Evolutionary conservation across 2,113 vertebrate genomes (phyloP).

Genomic region (Acanthisitta chloris): DNA sequence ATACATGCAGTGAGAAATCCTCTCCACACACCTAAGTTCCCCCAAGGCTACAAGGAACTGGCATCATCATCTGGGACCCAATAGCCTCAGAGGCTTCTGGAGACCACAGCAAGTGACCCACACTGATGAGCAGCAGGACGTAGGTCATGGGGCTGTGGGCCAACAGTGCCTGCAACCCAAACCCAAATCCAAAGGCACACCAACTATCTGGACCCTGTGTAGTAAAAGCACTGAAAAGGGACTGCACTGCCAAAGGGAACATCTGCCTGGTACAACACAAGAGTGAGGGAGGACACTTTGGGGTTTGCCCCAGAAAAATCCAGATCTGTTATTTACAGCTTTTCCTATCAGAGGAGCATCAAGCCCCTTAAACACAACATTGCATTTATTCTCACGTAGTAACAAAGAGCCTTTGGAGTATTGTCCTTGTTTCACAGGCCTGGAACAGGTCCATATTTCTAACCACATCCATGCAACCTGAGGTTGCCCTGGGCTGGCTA

Average conservation of each 20-base stretch:
- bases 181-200: background rate
- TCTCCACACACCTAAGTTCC: background rate
- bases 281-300: background rate
- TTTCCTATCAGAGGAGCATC: background rate
- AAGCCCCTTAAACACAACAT: background rate
- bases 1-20: background rate
- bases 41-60: background rate
- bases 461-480: background rate
- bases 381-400: background rate
- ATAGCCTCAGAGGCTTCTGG: background rate
- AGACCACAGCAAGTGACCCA: background rate
- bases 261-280: background rate
- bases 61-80: background rate
- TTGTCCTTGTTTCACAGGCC: background rate
- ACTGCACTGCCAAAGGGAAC: background rate
- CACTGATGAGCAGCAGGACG: fast-evolving
- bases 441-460: background rate
- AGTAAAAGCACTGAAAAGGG: background rate
- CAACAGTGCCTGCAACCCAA: background rate
- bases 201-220: background rate
- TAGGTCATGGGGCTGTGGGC: background rate
- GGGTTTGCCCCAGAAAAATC: background rate
- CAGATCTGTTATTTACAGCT: background rate
- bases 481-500: background rate
- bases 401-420: background rate